Base-by-base conservation (phyloP, 2,797 vertebrate genomes). In the Alectoris magna region DNA sequence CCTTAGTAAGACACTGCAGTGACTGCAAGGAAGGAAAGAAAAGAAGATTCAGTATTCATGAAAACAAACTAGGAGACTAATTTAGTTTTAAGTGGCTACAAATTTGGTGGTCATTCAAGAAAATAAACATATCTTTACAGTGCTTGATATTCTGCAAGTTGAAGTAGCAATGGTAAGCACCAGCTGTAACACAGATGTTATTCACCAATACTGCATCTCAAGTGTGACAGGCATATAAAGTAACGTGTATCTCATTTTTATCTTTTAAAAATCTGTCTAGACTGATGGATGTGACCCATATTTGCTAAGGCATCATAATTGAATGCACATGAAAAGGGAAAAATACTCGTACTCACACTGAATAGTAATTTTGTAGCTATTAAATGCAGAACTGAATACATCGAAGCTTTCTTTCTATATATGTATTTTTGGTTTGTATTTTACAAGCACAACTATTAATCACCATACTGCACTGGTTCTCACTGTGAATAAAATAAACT, bases 1-100 rank as follows among this genome's bases (percentile, higher is more conserved):
- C 99, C 95, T 99, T 99, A 43, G 95, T 98, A 95, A 99, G 97
- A 96, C 97, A 99, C 96, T 99, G 99, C 67, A 99, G 97, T 2
- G 98, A 98, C 99, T 99, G 87, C 18, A 95, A 94, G 22, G 71
- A 79, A 46, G 24, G 5, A 43, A 81, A 81, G 90, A 83, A 94
- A 86, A 82, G 48, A 81, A 19, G 34, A 93, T 80, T 80, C 18
- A 93, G 29, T 38, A 60, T 34, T 11, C 74, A n/a, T 83, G 41
- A 76, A 90, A 94, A 78, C n/a, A n/a, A 93, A 48, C 24, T 43
- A 59, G 29, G 36, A 76, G 22, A 58, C 22, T 46, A 64, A 43
- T 48, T 91, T 36, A 63, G 24, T 43, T 87, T 91, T 64, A 84
- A 71, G 6, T 39, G n/a, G 24, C 63, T 77, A 58, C 4, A 3